phyloP scores from a whole-genome alignment of 2,797 vertebrate species.

The Sorex maritimensis region DNA sequence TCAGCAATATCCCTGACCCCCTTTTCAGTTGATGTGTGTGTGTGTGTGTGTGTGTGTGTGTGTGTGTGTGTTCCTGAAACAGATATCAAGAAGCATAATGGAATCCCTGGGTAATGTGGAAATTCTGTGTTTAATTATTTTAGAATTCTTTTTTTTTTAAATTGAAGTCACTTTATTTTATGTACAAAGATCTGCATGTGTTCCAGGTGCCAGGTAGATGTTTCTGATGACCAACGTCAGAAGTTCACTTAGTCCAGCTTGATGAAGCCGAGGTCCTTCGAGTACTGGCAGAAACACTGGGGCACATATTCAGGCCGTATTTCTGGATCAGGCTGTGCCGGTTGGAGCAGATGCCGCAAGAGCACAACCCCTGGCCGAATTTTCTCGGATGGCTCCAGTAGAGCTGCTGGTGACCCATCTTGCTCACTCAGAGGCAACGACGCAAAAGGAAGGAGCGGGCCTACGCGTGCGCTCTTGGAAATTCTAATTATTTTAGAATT shows the following conservation, averaged over 20 bases:
- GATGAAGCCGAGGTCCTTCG: constrained; percentile 67
- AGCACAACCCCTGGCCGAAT: constrained; percentile 97
- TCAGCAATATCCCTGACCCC: too few species aligned
- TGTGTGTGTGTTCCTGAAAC: too few species aligned
- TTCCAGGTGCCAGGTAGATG: not conserved
- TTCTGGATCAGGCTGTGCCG: constrained; percentile 98
- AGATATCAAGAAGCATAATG: too few species aligned
- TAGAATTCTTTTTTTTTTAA: constrained; percentile 78
- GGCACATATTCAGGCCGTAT: constrained; percentile 99
- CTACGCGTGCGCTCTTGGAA: constrained; percentile 92
- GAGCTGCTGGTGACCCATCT: constrained; percentile 98
- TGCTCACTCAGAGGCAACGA: constrained; percentile 86
- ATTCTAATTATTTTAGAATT: too few species aligned
- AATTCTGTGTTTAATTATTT: too few species aligned
- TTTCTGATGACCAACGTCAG: constrained; percentile 19
- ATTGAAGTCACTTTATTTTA: too few species aligned
- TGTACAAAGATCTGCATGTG: constrained; percentile 61
- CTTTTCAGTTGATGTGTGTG: too few species aligned
- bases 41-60: too few species aligned
- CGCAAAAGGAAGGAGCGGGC: constrained; percentile 89
- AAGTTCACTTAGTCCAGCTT: constrained; percentile 81
- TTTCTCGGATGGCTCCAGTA: constrained; percentile 99
- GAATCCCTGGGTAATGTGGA: too few species aligned
- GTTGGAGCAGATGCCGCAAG: constrained; percentile 98
- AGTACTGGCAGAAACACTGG: constrained; percentile 93